Percentiles rank a stretch among this genome's conserved stretches.
phyloP scores from a whole-genome alignment of 2,113 vertebrate species.

The Pica pica region DNA sequence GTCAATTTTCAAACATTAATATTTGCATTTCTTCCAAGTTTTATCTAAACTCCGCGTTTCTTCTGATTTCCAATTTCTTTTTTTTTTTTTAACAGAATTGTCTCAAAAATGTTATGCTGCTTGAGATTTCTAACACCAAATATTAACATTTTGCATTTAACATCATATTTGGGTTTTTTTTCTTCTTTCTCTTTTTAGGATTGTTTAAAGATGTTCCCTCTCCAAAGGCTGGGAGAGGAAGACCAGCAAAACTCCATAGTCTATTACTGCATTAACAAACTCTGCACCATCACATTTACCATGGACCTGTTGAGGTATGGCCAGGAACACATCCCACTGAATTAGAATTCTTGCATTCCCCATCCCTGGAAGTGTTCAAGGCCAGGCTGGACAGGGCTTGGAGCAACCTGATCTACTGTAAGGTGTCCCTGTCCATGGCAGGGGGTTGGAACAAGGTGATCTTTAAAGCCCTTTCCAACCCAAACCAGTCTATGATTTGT shows the following conservation, averaged over 20 bases:
- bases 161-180: not conserved
- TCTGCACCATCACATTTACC: not conserved
- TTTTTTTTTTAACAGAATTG: not conserved
- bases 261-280: not conserved
- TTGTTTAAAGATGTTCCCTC: not conserved
- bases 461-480: not conserved
- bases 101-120: not conserved
- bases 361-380: not conserved
- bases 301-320: no score
- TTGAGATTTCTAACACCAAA: not conserved
- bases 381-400: not conserved
- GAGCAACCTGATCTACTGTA: not conserved
- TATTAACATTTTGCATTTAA: not conserved
- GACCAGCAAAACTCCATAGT: not conserved
- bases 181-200: not conserved
- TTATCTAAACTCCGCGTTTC: not conserved
- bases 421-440: not conserved
- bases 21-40: not conserved
- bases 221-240: not conserved
- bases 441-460: not conserved
- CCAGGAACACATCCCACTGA: not conserved
- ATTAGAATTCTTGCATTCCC: not conserved
- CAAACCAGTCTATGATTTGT: not conserved
- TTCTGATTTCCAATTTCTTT: not conserved
- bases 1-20: not conserved